Evolutionary conservation across 2,888 invertebrate genomes (phyloP).

Genomic region (Coelogynopora nodosa): DNA sequence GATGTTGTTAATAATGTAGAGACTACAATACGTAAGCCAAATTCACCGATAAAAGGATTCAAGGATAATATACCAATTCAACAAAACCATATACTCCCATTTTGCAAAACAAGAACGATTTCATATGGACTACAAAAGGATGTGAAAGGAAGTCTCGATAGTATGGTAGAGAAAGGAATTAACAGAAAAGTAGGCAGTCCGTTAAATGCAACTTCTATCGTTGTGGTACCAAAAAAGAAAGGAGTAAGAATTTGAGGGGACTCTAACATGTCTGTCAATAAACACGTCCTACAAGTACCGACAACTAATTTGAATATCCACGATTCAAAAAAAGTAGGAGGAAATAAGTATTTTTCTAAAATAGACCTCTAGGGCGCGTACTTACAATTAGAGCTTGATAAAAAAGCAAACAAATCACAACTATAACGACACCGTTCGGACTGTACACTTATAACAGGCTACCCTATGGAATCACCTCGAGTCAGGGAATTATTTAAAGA

Average conservation of each 20-base stretch:
- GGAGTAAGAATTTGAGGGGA: too few relatives aligned
- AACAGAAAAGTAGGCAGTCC: not conserved
- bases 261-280: too few relatives aligned
- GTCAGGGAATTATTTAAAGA: too few relatives aligned
- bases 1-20: slow-evolving; percentile 9
- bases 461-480: not conserved
- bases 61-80: not conserved
- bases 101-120: slow-evolving; percentile 26
- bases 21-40: not conserved
- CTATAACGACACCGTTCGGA: slow-evolving; percentile 14
- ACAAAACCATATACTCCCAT: not conserved
- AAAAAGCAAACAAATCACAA: not conserved
- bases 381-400: not conserved
- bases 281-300: not conserved
- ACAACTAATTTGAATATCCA: not conserved
- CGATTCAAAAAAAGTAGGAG: not conserved
- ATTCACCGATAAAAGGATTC: not conserved
- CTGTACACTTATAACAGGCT: not conserved
- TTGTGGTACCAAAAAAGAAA: too few relatives aligned
- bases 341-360: not conserved
- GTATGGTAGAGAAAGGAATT: slow-evolving; percentile 30
- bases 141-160: slow-evolving; percentile 12
- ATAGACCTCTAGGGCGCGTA: not conserved
- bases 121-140: not conserved
- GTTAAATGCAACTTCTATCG: too few relatives aligned